A percentile compares a stretch with the other conserved stretches of the same genome.
Evolutionary conservation across 2,888 invertebrate genomes (phyloP).

Genomic region (Hypsopygia costalis): DNA sequence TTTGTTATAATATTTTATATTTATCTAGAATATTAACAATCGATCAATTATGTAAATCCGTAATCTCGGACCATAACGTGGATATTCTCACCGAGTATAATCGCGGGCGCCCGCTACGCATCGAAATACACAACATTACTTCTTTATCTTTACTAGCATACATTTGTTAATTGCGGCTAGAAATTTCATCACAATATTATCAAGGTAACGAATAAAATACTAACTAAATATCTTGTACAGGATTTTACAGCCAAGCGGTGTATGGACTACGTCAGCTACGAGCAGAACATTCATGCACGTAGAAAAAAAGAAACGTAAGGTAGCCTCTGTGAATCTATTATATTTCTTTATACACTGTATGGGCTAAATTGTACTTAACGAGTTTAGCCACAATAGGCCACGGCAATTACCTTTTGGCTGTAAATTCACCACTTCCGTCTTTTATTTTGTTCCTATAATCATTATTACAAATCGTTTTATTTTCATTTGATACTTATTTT

Average conservation of each 20-base stretch:
- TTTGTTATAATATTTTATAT: too few species aligned
- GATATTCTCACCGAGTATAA: too few species aligned
- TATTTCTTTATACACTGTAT: constrained; percentile 26
- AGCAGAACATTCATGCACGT: constrained; percentile 3
- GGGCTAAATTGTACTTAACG: constrained; percentile 35
- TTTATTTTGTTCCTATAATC: constrained; percentile 38
- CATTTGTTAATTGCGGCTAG: constrained; percentile 1
- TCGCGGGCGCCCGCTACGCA: too few species aligned
- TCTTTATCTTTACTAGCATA: not conserved
- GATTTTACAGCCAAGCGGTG: constrained; percentile 44
- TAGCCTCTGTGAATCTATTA: constrained; percentile 27
- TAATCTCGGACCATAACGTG: too few species aligned
- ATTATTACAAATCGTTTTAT: constrained; percentile 41
- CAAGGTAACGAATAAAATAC: constrained; percentile 12
- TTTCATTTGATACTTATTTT: constrained; percentile 51
- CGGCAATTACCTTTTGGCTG: constrained; percentile 37
- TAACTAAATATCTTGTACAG: constrained; percentile 19
- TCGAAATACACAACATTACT: too few species aligned
- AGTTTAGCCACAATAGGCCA: constrained; percentile 25
- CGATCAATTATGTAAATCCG: too few species aligned
- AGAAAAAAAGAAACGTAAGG: constrained; percentile 26
- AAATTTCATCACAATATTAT: constrained; percentile 1
- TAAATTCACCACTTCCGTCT: constrained; percentile 38
- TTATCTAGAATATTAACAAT: too few species aligned
- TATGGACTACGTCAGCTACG: constrained; percentile 6